phyloP scores from a whole-genome alignment of 2,797 vertebrate genomes.

The Sylvilagus floridanus region DNA sequence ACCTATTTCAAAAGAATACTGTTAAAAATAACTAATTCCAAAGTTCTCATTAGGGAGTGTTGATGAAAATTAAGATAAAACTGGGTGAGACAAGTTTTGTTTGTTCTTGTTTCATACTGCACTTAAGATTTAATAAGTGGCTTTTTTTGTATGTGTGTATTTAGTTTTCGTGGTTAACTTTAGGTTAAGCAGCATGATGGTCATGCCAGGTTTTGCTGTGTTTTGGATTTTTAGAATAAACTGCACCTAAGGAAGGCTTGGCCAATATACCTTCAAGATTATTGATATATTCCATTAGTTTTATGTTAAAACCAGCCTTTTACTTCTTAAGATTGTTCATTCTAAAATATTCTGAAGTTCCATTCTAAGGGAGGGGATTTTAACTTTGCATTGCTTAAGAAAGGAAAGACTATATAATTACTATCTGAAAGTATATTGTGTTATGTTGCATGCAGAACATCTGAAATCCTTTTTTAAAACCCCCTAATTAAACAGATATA shows the following conservation, averaged over 20 bases:
- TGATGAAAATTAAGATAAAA: constrained; percentile 12
- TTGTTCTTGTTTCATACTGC: constrained; percentile 78
- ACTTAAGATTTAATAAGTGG: constrained; percentile 84
- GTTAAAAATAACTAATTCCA: background rate
- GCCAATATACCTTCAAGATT: constrained; percentile 85
- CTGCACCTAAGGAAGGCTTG: constrained; percentile 86
- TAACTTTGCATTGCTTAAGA: constrained; percentile 10
- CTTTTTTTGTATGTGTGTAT: accelerated
- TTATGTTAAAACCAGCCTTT: constrained; percentile 66
- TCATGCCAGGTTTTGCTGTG: constrained; percentile 83
- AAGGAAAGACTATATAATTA: background rate
- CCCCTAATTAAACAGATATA: background rate
- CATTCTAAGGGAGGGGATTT: background rate
- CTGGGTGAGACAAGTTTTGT: background rate
- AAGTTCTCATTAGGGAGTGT: constrained; percentile 23
- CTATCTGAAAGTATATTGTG: constrained; percentile 4
- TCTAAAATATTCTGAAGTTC: constrained; percentile 19
- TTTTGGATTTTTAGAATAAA: constrained; percentile 85
- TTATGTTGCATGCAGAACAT: background rate
- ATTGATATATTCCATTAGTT: constrained; percentile 86
- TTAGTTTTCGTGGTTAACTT: background rate
- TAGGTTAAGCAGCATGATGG: constrained; percentile 72
- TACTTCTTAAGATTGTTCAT: constrained; percentile 43
- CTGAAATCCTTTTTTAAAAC: background rate
- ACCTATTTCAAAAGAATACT: constrained; percentile 11